Base-by-base conservation (phyloP, 2,888 invertebrate genomes). In the Polymixis flavicincta region DNA sequence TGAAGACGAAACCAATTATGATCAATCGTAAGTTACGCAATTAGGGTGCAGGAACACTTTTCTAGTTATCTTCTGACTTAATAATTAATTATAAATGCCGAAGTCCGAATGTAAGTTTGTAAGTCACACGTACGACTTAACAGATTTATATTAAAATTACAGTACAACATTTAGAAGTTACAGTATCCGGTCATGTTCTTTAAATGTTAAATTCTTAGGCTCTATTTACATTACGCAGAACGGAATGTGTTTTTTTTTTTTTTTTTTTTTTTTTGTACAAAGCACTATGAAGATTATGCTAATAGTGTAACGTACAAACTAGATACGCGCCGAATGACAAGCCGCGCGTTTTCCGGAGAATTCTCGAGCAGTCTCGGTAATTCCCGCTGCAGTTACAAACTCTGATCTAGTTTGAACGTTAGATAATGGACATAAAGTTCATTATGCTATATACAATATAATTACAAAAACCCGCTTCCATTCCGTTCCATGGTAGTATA, bases 1-100 rank as follows among this genome's bases (percentile, higher is more conserved):
- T n/a, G n/a, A n/a, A n/a, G n/a, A n/a, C n/a, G n/a, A n/a, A n/a
- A n/a, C n/a, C n/a, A n/a, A n/a, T n/a, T n/a, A n/a, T n/a, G n/a
- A n/a, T n/a, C n/a, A n/a, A n/a, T n/a, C n/a, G n/a, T n/a, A n/a
- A n/a, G n/a, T n/a, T n/a, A n/a, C n/a, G n/a, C n/a, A n/a, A n/a
- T n/a, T n/a, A n/a, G n/a, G n/a, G n/a, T n/a, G n/a, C n/a, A n/a
- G n/a, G 14, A 61, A 45, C 19, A 45, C 25, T 19, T n/a, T 63
- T 45, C 13, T 25, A 28, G 8, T 8, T 65, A 4, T 2, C 28
- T 28, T 28, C 22, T 22, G 14, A 48, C 48, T 28, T 48, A 48
- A 65, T 28, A 48, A 48, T 14, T 45, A 64, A 32, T 7, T 28
- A 60, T 14, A 65, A 65, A 65, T 65, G 65, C 65, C 48, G 48